These are phyloP conservation scores for Chrysopilus asiliformis DNA, from an alignment of 2,888 invertebrate species.

Conservation along the genomic window DNA sequence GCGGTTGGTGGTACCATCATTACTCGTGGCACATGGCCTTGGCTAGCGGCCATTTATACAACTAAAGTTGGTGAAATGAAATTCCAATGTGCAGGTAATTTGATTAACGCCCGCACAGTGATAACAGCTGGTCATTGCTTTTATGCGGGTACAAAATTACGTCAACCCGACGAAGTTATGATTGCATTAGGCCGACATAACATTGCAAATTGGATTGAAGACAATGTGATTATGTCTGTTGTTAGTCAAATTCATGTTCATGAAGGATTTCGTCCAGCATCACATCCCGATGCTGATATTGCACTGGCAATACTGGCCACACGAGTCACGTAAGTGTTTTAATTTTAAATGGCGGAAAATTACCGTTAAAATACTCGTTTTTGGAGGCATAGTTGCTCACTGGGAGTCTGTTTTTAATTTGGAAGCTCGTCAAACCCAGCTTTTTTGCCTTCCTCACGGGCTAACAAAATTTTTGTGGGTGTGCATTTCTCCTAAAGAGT, in stretches of 20 bases:
- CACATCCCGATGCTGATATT: conserved; percentile 38
- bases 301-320: conserved; percentile 37
- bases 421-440: too few species aligned
- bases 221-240: conserved; percentile 29
- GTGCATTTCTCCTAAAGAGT: too few species aligned
- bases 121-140: conserved; percentile 39
- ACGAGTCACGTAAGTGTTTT: too few species aligned
- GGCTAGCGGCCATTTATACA: conserved; percentile 51
- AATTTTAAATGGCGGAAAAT: too few species aligned
- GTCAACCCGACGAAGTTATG: conserved; percentile 28
- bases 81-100: conserved; percentile 33
- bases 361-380: too few species aligned
- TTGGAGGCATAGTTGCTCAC: too few species aligned
- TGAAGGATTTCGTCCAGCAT: conserved; percentile 34
- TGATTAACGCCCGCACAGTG: conserved; percentile 25
- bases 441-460: too few species aligned
- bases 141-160: conserved; percentile 18
- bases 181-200: conserved; percentile 38
- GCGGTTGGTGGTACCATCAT: conserved; percentile 24
- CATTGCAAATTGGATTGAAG: conserved; percentile 36
- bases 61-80: neutral
- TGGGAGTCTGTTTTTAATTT: too few species aligned
- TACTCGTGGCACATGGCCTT: conserved; percentile 48
- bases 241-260: conserved; percentile 35
- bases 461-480: too few species aligned